Base-by-base conservation (phyloP, 2,888 invertebrate genomes). In the Oligia strigilis region DNA sequence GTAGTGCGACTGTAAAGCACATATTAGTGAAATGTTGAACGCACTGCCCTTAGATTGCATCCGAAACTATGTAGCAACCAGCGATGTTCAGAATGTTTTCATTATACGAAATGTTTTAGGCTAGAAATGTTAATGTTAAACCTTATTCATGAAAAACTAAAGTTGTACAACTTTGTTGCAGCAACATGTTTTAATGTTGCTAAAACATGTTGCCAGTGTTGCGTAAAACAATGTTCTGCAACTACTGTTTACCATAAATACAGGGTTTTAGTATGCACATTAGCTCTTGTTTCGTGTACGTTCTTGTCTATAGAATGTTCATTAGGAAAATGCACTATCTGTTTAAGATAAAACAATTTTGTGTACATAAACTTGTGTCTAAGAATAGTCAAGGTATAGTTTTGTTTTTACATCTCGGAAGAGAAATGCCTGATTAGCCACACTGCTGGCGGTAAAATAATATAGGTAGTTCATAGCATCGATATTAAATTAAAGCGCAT, bases 1-100 rank as follows among this genome's bases (percentile, higher is more conserved):
- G 90, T 92, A 91, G 90, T 89, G 92, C 93, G 91, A 91, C 89
- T 92, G 91, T 90, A 72, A 89, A 89, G 93, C 94, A 93, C 93
- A 85, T 77, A 79, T 84, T 92, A 92, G 92, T 93, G 80, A 92
- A 84, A 92, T 93, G 90, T 89, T 86, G 86, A 89, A 36, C 88
- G 92, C 93, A 93, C 91, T 89, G 91, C 89, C 90, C 91, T 85
- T 90, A 89, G 90, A 82, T 89, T 90, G 90, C 89, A 90, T 90
- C 90, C 84, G 75, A 79, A 73, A 83, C 71, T 87, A 77, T 83
- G 82, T 89, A 89, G 89, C 80, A 81, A 69, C 83, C 76, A 87
- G 88, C 82, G 40, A 87, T 86, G 87, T 84, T 80, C 78, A 58
- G 79, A 80, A 82, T 89, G 80, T 78, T 77, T 75, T 72, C 43